Evolutionary conservation across 1,140 invertebrate genomes (phyloP), one percentile per base, ranked within the genome.

Genomic region (Drosophila micromelanica): DNA sequence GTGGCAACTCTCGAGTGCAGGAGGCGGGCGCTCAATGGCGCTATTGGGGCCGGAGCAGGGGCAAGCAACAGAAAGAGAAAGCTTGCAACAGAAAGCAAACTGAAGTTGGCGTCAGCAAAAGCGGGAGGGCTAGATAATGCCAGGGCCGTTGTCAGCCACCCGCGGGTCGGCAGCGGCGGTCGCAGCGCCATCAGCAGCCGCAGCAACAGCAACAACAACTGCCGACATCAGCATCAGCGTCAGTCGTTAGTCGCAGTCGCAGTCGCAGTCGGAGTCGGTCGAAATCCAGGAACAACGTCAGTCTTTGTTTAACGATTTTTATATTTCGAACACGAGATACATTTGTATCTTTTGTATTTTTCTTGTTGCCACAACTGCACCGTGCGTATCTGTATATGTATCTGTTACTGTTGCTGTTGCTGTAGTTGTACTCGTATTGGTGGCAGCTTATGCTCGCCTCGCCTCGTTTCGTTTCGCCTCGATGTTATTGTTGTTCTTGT

Each of bases 221-320:
- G 59, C 27, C 15, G 13, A 35, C 42, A 38, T 60, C 37, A 57
- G 38, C n/a, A 59, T 27, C 38, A 35, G 43, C 20, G 42, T 11
- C 45, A 12, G 17, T 48, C 40, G 40, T 40, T 17, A 20, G 55
- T 45, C 55, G 55, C 37, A 30, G 55, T 45, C 55, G 55, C 37
- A 30, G 55, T 54, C 35, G 35, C 35, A 0, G 49, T 35, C 49
- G 49, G 30, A 9, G 48, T 49, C 27, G 70, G 71, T 79, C 78
- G 71, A 87, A 86, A 86, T 86, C 84, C 84, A 84, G 76, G 81
- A 87, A 87, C 84, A 89, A 79, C 84, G 79, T 69, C 84, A 89
- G 84, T 84, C 84, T 87, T 87, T 87, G 84, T 87, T 89, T 87
- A 87, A 87, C 84, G 84, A 87, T 87, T 87, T 87, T 87, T 87